Conservation (phyloP, 1,140 invertebrate species). For the Euura saliciscinereae region DNA sequence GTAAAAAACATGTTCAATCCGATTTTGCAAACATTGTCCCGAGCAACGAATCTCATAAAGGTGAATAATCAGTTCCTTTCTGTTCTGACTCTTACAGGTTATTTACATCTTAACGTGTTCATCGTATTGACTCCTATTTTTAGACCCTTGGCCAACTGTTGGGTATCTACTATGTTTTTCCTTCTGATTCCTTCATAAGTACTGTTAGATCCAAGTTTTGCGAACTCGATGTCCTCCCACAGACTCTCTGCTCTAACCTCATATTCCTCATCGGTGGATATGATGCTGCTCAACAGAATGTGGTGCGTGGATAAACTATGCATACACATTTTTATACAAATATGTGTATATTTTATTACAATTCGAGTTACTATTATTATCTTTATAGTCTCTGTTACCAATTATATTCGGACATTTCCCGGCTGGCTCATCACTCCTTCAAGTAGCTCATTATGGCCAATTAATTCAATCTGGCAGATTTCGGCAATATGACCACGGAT, state of each 20-base stretch:
- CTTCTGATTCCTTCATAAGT: constrained; percentile 50
- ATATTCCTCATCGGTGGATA: constrained; percentile 63
- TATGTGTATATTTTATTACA: too few species aligned
- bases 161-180: constrained; percentile 60
- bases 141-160: constrained; percentile 40
- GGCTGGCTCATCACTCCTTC: constrained; percentile 64
- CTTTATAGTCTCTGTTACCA: constrained; percentile 20
- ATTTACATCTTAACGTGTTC: not conserved
- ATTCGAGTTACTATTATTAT: constrained; percentile 39
- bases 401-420: constrained; percentile 42
- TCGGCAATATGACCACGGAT: constrained; percentile 54
- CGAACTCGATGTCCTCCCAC: constrained; percentile 46
- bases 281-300: constrained; percentile 55
- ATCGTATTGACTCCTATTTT: not conserved
- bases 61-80: not conserved
- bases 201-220: constrained; percentile 56
- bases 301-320: constrained; percentile 12
- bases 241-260: constrained; percentile 61
- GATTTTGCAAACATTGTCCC: not conserved
- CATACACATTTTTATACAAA: too few species aligned
- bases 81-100: not conserved
- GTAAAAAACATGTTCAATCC: constrained; percentile 45
- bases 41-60: not conserved
- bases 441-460: constrained; percentile 59
- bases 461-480: constrained; percentile 27